Percentiles rank a stretch among this genome's conserved stretches.
These are phyloP conservation scores for Ectropis crepuscularia DNA, from an alignment of 2,888 invertebrate species.

Conservation along the genomic window DNA sequence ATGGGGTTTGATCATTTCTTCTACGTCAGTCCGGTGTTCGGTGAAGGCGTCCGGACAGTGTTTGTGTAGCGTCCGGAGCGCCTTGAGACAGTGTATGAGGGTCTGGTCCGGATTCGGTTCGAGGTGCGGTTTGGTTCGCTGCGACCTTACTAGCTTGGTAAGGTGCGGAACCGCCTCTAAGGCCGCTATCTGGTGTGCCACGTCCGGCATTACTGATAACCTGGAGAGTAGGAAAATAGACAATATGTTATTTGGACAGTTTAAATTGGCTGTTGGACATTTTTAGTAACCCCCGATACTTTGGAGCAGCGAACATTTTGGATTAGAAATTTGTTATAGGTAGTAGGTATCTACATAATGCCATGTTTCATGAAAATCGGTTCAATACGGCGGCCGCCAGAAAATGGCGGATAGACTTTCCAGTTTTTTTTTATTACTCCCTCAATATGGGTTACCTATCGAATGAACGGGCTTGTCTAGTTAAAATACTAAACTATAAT, in stretches of 20 bases:
- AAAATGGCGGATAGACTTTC: too few relatives aligned
- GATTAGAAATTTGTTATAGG: too few relatives aligned
- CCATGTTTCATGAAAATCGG: too few relatives aligned
- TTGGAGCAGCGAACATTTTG: too few relatives aligned
- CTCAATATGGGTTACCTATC: too few relatives aligned
- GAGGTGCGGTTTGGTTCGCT: conserved; percentile 65
- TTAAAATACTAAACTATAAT: too few relatives aligned
- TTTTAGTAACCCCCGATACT: too few relatives aligned
- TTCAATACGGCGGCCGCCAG: too few relatives aligned
- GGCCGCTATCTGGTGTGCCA: conserved; percentile 88
- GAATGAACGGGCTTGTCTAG: too few relatives aligned
- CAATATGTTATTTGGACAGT: neutral
- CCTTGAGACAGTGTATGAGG: conserved; percentile 76
- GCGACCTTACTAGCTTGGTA: conserved; percentile 87
- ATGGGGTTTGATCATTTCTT: conserved; percentile 90
- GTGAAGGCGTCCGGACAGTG: conserved; percentile 71
- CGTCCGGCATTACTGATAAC: conserved; percentile 87
- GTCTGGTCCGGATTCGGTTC: conserved; percentile 76
- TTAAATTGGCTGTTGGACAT: neutral
- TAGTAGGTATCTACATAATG: too few relatives aligned
- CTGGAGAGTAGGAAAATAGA: conserved; percentile 61
- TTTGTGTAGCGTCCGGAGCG: conserved; percentile 77
- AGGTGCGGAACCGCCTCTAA: conserved; percentile 87
- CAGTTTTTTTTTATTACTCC: too few relatives aligned
- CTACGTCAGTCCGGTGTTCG: conserved; percentile 84